These are phyloP conservation scores for Phaedon cochleariae DNA, from an alignment of 2,888 invertebrate species.

Conservation along the genomic window DNA sequence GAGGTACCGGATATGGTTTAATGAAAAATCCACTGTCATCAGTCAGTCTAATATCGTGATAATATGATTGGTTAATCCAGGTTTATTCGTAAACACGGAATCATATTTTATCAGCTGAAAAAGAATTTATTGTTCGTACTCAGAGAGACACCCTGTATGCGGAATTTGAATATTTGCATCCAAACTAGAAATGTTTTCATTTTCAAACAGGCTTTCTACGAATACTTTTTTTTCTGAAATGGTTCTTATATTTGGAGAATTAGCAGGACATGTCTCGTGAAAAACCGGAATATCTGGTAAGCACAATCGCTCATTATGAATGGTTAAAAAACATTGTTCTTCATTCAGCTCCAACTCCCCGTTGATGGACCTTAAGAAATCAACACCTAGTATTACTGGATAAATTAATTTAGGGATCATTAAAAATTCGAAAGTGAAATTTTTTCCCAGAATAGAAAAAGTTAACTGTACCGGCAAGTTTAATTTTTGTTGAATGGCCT, in stretches of 20 bases:
- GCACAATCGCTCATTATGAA: background rate
- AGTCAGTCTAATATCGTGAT: constrained; percentile 36
- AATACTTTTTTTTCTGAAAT: background rate
- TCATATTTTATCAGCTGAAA: background rate
- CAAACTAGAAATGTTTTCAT: background rate
- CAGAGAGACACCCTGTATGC: background rate
- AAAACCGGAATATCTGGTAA: background rate
- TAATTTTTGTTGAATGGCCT: background rate
- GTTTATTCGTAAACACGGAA: constrained; percentile 12
- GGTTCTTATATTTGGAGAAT: background rate
- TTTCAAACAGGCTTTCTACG: background rate
- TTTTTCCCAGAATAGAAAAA: no score
- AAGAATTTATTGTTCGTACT: background rate
- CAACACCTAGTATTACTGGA: background rate
- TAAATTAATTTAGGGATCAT: background rate
- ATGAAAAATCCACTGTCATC: constrained; percentile 29
- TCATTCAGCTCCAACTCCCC: background rate
- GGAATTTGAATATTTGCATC: no score
- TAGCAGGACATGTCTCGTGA: background rate
- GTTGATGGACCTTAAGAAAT: background rate
- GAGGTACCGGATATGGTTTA: no score
- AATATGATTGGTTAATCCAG: constrained; percentile 29
- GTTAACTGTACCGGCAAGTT: no score
- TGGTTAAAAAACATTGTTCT: background rate
- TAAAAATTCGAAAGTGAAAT: background rate